Evolutionary conservation across 2,113 vertebrate genomes (phyloP).

Genomic region (Semicossyphus pulcher): DNA sequence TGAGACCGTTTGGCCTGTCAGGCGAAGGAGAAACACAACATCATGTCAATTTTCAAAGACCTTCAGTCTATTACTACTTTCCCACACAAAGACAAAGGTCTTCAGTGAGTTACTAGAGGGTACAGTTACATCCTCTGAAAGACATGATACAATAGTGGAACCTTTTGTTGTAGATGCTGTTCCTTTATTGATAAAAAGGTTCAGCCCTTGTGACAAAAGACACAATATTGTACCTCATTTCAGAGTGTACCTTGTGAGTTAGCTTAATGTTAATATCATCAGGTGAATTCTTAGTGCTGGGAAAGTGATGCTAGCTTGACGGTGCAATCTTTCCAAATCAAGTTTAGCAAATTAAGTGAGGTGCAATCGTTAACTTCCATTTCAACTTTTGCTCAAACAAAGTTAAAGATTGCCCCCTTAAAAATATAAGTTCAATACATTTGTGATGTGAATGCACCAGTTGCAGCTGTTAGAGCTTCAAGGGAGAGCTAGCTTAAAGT

Average conservation of each 20-base stretch:
- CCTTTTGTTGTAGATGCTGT: slow-evolving; percentile 27
- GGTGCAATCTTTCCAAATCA: neutral
- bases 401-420: slow-evolving; percentile 46
- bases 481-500: slow-evolving; percentile 23
- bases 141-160: slow-evolving; percentile 15
- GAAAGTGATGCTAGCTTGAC: neutral
- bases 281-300: neutral
- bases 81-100: slow-evolving; percentile 43
- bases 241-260: slow-evolving; percentile 28
- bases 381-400: neutral
- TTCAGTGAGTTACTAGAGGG: slow-evolving; percentile 32
- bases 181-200: slow-evolving; percentile 15
- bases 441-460: slow-evolving; percentile 14
- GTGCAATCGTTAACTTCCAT: slow-evolving; percentile 37
- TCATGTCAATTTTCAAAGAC: slow-evolving; percentile 32
- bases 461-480: no score
- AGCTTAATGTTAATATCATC: neutral
- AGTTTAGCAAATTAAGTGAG: neutral
- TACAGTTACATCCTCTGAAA: slow-evolving; percentile 56
- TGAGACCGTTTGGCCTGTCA: slow-evolving; percentile 93
- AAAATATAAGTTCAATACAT: neutral
- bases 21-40: slow-evolving; percentile 62
- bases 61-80: slow-evolving; percentile 21
- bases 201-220: slow-evolving; percentile 30
- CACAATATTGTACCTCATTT: slow-evolving; percentile 24